Evolutionary conservation across 2,797 vertebrate genomes (phyloP).

Genomic region (Sebastes hopkinsi): DNA sequence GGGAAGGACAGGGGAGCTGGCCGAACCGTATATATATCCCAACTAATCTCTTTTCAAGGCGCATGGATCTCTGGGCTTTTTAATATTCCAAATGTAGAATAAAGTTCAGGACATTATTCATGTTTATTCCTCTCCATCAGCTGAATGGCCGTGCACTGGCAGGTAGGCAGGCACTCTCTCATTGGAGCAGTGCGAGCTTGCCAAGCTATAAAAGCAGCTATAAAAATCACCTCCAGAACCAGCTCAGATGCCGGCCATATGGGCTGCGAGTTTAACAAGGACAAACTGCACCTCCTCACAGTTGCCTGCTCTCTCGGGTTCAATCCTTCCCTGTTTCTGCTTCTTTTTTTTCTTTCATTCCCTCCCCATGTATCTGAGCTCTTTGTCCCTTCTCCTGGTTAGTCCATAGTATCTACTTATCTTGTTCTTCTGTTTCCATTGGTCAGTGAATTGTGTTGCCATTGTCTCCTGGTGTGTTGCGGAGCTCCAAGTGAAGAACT

Average conservation of each 20-base stretch:
- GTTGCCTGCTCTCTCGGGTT: slow-evolving; percentile 59
- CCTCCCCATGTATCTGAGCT: slow-evolving; percentile 5
- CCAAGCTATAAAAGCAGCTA: slow-evolving; percentile 74
- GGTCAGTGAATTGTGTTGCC: neutral
- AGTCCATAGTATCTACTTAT: neutral
- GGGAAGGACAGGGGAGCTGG: neutral
- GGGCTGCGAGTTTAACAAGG: slow-evolving; percentile 74
- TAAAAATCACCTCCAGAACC: slow-evolving; percentile 79
- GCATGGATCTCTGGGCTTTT: slow-evolving; percentile 20
- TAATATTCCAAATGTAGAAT: slow-evolving; percentile 62
- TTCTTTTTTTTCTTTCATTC: slow-evolving; percentile 7
- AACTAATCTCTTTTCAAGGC: slow-evolving; percentile 51
- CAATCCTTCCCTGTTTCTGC: slow-evolving; percentile 17
- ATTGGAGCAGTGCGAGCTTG: slow-evolving; percentile 55
- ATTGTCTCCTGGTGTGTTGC: neutral
- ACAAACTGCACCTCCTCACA: slow-evolving; percentile 74
- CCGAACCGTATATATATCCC: neutral
- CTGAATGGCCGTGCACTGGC: slow-evolving; percentile 58
- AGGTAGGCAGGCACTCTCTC: slow-evolving; percentile 69
- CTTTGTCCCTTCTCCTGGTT: slow-evolving; percentile 7
- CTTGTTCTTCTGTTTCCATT: neutral
- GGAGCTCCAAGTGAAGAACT: neutral
- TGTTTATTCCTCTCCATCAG: slow-evolving; percentile 67
- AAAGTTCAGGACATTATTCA: slow-evolving; percentile 62
- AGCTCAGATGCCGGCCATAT: slow-evolving; percentile 80